Conservation (phyloP, 2,888 invertebrate species). For the Omphaloscelis lunosa region DNA sequence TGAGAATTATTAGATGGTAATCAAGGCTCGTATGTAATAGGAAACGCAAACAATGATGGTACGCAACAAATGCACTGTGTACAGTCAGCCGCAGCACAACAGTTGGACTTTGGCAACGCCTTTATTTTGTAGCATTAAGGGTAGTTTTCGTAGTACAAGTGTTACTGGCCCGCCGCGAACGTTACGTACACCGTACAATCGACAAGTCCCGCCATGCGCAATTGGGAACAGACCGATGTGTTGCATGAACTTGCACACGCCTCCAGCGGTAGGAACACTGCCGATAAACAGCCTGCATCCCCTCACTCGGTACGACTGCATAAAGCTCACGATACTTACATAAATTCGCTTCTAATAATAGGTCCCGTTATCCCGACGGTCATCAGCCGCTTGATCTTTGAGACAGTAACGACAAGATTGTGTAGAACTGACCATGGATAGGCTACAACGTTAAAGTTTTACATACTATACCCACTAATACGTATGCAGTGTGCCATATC, state of each 20-base stretch:
- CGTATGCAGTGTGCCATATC: too few species aligned
- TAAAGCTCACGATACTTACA: not conserved
- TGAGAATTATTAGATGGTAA: conserved; percentile 33
- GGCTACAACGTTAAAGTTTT: too few species aligned
- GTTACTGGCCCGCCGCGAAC: too few species aligned
- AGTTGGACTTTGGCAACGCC: not conserved
- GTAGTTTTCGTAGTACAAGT: not conserved
- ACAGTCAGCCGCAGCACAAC: conserved; percentile 10
- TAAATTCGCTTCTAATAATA: too few species aligned
- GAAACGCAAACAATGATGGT: conserved; percentile 35
- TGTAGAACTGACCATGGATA: too few species aligned
- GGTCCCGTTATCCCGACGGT: too few species aligned
- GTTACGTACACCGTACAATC: not conserved
- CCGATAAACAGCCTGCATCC: not conserved
- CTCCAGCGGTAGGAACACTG: not conserved
- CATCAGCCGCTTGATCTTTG: too few species aligned
- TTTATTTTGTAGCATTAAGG: not conserved
- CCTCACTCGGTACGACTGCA: too few species aligned
- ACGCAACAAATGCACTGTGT: conserved; percentile 2
- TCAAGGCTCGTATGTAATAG: conserved; percentile 29
- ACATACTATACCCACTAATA: too few species aligned
- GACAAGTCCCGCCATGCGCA: not conserved
- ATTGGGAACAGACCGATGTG: not conserved
- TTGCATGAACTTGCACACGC: not conserved
- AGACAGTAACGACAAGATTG: too few species aligned